These are phyloP conservation scores for Catostomus latipinnis DNA, from an alignment of 2,797 vertebrate species.

Conservation along the genomic window DNA sequence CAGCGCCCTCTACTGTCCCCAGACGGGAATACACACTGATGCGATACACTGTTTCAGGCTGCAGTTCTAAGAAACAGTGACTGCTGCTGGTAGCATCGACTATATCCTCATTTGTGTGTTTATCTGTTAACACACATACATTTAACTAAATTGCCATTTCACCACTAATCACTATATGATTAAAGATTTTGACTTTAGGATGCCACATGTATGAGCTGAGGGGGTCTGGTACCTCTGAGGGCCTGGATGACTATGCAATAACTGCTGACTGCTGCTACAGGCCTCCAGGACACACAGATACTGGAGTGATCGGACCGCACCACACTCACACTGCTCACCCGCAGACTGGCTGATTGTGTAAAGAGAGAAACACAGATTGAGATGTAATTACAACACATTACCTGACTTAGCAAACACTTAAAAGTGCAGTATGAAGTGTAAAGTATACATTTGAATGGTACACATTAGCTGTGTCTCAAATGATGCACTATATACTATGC, in stretches of 20 bases:
- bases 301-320: slow-evolving; percentile 79
- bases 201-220: no score
- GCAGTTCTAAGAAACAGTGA: slow-evolving; percentile 78
- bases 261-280: slow-evolving; percentile 71
- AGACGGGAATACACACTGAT: slow-evolving; percentile 79
- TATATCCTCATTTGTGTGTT: slow-evolving; percentile 68
- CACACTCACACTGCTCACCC: slow-evolving; percentile 79
- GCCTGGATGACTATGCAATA: slow-evolving; percentile 80
- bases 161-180: neutral
- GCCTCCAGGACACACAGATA: slow-evolving; percentile 82
- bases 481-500: no score
- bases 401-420: neutral
- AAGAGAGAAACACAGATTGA: slow-evolving; percentile 50
- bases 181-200: no score
- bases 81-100: slow-evolving; percentile 74
- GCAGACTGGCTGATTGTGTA: slow-evolving; percentile 73
- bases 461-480: no score
- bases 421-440: neutral
- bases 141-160: neutral
- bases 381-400: neutral
- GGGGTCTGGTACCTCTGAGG: slow-evolving; percentile 71
- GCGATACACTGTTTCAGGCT: slow-evolving; percentile 77
- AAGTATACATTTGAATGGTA: neutral
- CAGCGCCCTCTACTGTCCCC: slow-evolving; percentile 76
- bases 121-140: slow-evolving; percentile 68